Evolutionary conservation across 1,140 invertebrate species (phyloP).

Genomic region (Metaphire vulgaris): DNA sequence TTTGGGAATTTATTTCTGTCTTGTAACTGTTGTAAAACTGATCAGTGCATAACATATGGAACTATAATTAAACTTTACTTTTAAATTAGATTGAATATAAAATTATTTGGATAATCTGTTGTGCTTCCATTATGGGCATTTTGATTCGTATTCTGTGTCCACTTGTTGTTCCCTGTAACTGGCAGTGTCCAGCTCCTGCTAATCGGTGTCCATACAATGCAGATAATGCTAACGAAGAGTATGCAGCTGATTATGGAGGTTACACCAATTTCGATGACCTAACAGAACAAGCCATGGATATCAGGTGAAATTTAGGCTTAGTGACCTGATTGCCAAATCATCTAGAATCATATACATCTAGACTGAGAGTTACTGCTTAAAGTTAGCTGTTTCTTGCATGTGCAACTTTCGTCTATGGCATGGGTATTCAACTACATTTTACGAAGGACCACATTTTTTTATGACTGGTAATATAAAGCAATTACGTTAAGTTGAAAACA

Average conservation of each 20-base stretch:
- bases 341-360: no score
- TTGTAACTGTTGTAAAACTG: not conserved
- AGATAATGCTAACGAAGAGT: not conserved
- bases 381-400: no score
- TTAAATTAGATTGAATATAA: not conserved
- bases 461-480: no score
- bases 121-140: no score
- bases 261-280: not conserved
- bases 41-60: not conserved
- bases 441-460: no score
- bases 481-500: no score
- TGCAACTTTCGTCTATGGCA: no score
- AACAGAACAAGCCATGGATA: not conserved
- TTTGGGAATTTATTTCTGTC: not conserved
- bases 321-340: no score
- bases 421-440: no score
- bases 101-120: not conserved
- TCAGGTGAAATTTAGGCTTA: no score
- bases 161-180: not conserved
- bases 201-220: not conserved
- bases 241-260: not conserved
- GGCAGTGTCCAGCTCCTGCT: not conserved
- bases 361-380: no score
- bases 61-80: not conserved
- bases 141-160: no score